Percentiles rank a stretch among this genome's conserved stretches.
These are phyloP conservation scores for Metallyticus violacea DNA, from an alignment of 2,888 invertebrate genomes.

Conservation along the genomic window DNA sequence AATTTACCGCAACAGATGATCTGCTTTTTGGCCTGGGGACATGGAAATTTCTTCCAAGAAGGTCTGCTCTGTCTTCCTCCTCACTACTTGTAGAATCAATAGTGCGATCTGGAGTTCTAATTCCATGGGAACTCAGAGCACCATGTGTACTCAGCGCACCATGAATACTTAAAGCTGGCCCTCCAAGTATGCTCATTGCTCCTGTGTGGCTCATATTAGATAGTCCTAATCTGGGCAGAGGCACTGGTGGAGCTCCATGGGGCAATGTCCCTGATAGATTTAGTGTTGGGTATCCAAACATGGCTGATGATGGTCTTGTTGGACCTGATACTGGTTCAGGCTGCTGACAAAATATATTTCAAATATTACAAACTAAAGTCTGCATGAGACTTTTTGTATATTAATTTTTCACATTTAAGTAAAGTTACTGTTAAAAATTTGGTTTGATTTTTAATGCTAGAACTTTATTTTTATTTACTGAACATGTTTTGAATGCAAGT, in stretches of 20 bases:
- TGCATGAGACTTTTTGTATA: not conserved
- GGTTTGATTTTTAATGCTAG: too few species aligned
- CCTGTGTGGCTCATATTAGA: conserved; percentile 6
- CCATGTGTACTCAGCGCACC: conserved; percentile 6
- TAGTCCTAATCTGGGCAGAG: conserved; percentile 37
- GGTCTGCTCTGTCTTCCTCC: conserved; percentile 71
- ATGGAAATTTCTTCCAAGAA: conserved; percentile 65
- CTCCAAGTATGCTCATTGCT: conserved; percentile 17
- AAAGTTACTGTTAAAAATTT: too few species aligned
- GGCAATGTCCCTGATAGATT: conserved; percentile 50
- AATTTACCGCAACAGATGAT: conserved; percentile 59
- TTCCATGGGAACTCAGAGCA: conserved; percentile 22
- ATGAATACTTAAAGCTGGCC: conserved; percentile 1
- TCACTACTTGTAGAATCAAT: conserved; percentile 44
- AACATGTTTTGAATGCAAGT: too few species aligned
- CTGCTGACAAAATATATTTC: conserved; percentile 49
- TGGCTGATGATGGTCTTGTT: conserved; percentile 71
- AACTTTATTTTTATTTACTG: too few species aligned
- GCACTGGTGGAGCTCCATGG: conserved; percentile 37
- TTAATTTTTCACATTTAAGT: too few species aligned
- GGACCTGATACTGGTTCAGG: conserved; percentile 59
- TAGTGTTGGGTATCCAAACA: conserved; percentile 71
- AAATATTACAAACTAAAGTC: not conserved
- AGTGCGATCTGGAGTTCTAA: conserved; percentile 43
- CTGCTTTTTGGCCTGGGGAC: conserved; percentile 82